phyloP scores from a whole-genome alignment of 2,113 vertebrate genomes.

The Coreoperca whiteheadi region DNA sequence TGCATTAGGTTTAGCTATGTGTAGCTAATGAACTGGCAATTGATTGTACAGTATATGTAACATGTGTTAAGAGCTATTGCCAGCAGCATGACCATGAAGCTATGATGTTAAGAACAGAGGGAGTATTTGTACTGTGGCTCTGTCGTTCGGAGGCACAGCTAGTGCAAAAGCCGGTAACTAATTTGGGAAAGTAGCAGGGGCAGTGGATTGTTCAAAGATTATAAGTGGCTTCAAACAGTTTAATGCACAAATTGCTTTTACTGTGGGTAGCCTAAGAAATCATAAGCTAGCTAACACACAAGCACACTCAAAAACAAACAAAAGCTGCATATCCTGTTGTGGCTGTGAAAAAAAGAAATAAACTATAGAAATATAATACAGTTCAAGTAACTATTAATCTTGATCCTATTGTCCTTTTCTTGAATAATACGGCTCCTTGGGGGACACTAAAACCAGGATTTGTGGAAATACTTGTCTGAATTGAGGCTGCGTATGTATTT shows the following conservation, averaged over 20 bases:
- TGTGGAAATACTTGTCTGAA: background rate
- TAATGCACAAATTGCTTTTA: conserved; percentile 12
- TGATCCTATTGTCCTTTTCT: too few species aligned
- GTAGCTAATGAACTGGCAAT: background rate
- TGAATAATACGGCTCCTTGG: background rate
- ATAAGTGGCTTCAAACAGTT: conserved; percentile 40
- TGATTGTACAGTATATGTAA: background rate
- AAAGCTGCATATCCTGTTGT: background rate
- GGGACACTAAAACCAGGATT: background rate
- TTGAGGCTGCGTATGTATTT: background rate
- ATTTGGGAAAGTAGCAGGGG: conserved; percentile 27
- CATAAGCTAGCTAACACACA: background rate
- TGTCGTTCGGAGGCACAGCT: conserved; percentile 6
- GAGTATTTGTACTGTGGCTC: background rate
- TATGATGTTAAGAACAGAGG: background rate
- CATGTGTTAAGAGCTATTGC: background rate
- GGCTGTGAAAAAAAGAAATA: background rate
- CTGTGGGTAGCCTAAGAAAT: conserved; percentile 1
- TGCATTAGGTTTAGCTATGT: background rate
- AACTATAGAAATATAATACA: background rate
- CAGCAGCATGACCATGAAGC: background rate
- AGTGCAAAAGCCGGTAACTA: conserved; percentile 2
- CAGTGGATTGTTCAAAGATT: conserved; percentile 30
- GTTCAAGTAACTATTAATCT: too few species aligned
- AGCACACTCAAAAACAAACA: background rate